Conservation (phyloP, 2,797 vertebrate genomes). For the Myiotriccus ornatus region DNA sequence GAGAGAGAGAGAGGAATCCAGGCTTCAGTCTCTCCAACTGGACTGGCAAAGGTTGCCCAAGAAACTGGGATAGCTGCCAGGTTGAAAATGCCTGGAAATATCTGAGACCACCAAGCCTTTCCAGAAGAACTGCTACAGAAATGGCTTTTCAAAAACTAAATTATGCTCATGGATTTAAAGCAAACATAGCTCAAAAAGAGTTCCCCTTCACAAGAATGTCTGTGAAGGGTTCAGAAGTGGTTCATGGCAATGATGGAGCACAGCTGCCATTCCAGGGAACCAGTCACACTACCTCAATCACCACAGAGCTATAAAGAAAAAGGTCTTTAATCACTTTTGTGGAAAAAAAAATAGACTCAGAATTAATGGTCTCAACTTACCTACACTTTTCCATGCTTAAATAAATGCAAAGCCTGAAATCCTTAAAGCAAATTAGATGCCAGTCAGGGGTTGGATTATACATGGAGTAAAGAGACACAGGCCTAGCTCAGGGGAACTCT, state of each 20-base stretch:
- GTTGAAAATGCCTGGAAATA: not conserved
- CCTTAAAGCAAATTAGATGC: not conserved
- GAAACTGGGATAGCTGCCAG: not conserved
- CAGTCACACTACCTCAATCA: not conserved
- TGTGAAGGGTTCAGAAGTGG: not conserved
- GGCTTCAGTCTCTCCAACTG: not conserved
- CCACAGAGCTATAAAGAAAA: not conserved
- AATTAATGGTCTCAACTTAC: not conserved
- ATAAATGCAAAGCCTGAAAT: not conserved
- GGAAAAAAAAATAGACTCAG: not conserved
- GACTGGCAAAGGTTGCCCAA: not conserved
- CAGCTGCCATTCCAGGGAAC: not conserved
- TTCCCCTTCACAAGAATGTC: not conserved
- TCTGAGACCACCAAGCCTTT: not conserved
- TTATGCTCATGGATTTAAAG: not conserved
- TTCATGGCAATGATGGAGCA: not conserved
- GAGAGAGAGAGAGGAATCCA: not conserved
- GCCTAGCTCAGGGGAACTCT: not conserved
- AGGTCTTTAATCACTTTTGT: not conserved
- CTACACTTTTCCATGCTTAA: not conserved
- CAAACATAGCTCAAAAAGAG: not conserved
- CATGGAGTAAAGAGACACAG: not conserved
- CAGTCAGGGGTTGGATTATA: not conserved
- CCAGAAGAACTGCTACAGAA: not conserved
- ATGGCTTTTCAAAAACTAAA: not conserved